Base-by-base conservation (phyloP, 1,140 invertebrate genomes). In the Eurosta solidaginis region DNA sequence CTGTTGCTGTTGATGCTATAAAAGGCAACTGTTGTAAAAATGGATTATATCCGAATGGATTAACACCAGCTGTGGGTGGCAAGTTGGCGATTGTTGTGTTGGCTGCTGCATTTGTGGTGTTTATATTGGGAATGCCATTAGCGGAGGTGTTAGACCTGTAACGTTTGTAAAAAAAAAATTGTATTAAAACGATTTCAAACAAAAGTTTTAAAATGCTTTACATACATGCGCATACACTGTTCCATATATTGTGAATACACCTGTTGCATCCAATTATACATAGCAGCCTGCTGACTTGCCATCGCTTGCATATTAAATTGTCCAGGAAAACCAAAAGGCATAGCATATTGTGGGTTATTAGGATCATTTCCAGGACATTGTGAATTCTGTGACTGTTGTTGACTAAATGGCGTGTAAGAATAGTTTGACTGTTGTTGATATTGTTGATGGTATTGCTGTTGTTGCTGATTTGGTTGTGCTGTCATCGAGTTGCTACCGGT, bases 241-340 rank as follows among this genome's bases (percentile, higher is more conserved):
- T 92, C 91, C 90, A 96, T 92, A 87, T 96, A 96, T 84, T 96
- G 92, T 22, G 92, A 90, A 88, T 96, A 96, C 10, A 93, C 93
- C 81, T 96, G 95, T 83, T 96, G 95, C 91, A 96, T 93, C 92
- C 91, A 92, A 49, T 83, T 86, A 54, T 87, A 86, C 40, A 87
- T 77, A 29, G 90, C 89, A 82, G 93, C 89, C 86, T 94, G 93
- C 82, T 92, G 88, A 22, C 88, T 85, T 14, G 74, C 54, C 17
- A 87, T 33, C 0, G 79, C 80, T 42, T 84, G 83, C 49, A 83
- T 80, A 59, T 81, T 52, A 63, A 33, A 59, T 54, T 63, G 9
- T 22, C 81, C 29, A n/a, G 52, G 54, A 20, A 68, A 17, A 17
- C 33, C n/a, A 12, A 68, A 68, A 6, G 59, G 59, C n/a, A 68